Evolutionary conservation across 1,140 invertebrate genomes (phyloP), one percentile per base, ranked within the genome.

Genomic region (Diachasma alloeum): DNA sequence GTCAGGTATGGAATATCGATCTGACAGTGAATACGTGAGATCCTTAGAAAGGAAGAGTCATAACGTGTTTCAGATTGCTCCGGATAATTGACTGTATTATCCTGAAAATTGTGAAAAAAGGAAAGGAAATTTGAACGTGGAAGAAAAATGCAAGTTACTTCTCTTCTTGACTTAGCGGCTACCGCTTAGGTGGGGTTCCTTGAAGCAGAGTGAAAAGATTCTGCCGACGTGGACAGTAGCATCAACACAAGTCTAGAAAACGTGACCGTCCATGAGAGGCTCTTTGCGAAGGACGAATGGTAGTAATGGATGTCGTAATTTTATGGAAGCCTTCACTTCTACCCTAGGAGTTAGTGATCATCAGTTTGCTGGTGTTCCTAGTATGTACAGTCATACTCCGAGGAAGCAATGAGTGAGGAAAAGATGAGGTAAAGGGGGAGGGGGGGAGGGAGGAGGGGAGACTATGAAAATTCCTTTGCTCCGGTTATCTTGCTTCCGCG

Each of bases 291-390:
- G 66, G 66, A 37, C 66, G 15, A 68, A 68, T 68, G 36, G 26
- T 56, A 70, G 53, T 81, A 79, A 75, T 80, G 46, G 75, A 53
- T 79, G 78, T 79, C 81, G 80, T 82, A 79, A 80, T 80, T 82
- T 80, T 74, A 79, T 80, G 59, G 75, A 79, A 78, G 70, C 70
- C 66, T 68, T 68, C 66, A 39, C 66, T 68, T 68, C 5, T 44
- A 53, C 70, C 66, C 66, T 19, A 39, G 66, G n/a, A 39, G 36
- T 31, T 36, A 66, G 26, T 68, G 36, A 68, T 68, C 66, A 68
- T 68, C 66, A 36, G 26, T 39, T 63, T 26, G 59, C 19, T 63
- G 59, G 10, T 63, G 59, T 53, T 53, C 59, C 19, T 63, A 31
- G 59, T 63, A 53, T 63, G 24, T 63, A 11, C 24, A 63, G 59